Evolutionary conservation across 2,113 vertebrate genomes (phyloP).

Genomic region (Gambusia holbrooki): DNA sequence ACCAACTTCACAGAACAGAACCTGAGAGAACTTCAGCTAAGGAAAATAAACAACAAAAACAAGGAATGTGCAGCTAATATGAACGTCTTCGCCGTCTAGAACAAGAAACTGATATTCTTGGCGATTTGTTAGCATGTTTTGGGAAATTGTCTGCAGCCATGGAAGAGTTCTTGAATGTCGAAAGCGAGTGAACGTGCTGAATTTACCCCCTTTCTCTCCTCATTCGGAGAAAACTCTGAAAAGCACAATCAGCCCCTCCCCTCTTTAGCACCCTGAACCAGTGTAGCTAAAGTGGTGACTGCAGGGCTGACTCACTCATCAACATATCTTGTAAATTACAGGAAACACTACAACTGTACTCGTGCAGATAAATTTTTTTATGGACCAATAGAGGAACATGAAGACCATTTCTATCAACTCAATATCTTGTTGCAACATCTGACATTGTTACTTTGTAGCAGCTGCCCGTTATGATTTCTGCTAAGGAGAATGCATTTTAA

Average conservation of each 20-base stretch:
- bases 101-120: slow-evolving; percentile 14
- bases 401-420: neutral
- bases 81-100: slow-evolving; percentile 6
- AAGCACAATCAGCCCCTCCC: slow-evolving; percentile 49
- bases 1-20: slow-evolving; percentile 1
- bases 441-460: neutral
- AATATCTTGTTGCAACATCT: neutral
- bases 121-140: neutral
- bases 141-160: neutral
- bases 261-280: slow-evolving; percentile 60
- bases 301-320: slow-evolving; percentile 60
- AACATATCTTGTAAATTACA: slow-evolving; percentile 56
- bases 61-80: neutral
- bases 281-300: slow-evolving; percentile 53
- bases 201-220: slow-evolving; percentile 27
- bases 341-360: slow-evolving; percentile 51
- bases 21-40: slow-evolving; percentile 7
- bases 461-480: neutral
- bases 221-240: slow-evolving; percentile 19
- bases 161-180: slow-evolving; percentile 12
- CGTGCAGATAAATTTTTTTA: slow-evolving; percentile 27
- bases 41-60: neutral
- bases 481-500: neutral
- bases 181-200: neutral
- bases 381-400: slow-evolving; percentile 1